These are phyloP conservation scores for Leptinotarsa haldemani DNA, from an alignment of 2,888 invertebrate species.

Conservation along the genomic window DNA sequence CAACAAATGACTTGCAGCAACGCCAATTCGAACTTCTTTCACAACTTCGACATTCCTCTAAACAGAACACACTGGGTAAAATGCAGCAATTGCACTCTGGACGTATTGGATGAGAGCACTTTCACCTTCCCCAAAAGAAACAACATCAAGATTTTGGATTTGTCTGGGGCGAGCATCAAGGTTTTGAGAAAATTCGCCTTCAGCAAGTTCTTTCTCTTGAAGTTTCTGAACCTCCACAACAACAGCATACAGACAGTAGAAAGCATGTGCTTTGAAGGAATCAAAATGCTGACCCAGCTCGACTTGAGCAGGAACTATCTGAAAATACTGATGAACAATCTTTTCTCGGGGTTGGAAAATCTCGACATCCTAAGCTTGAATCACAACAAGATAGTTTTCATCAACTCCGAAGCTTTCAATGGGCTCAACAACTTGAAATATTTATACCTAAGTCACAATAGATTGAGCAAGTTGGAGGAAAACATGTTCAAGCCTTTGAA, in stretches of 20 bases:
- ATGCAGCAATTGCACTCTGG: conserved; percentile 60
- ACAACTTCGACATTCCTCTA: conserved; percentile 53
- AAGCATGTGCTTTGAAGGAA: conserved; percentile 60
- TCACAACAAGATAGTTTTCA: conserved; percentile 59
- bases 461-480: conserved; percentile 60
- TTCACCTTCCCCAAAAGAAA: conserved; percentile 59
- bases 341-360: conserved; percentile 61
- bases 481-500: conserved; percentile 61
- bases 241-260: conserved; percentile 63
- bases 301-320: conserved; percentile 60
- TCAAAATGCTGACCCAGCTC: conserved; percentile 59
- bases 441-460: conserved; percentile 64
- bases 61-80: conserved; percentile 61
- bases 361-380: conserved; percentile 63
- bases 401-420: conserved; percentile 62
- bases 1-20: conserved; percentile 60
- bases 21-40: conserved; percentile 57
- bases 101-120: conserved; percentile 57
- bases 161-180: conserved; percentile 54
- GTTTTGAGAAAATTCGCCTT: conserved; percentile 58
- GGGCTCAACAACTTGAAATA: conserved; percentile 62
- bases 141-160: conserved; percentile 58
- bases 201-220: conserved; percentile 57
- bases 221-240: conserved; percentile 59
- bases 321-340: conserved; percentile 57